Base-by-base conservation (phyloP, 2,113 vertebrate species). In the Boulengeromyrus knoepffleri region DNA sequence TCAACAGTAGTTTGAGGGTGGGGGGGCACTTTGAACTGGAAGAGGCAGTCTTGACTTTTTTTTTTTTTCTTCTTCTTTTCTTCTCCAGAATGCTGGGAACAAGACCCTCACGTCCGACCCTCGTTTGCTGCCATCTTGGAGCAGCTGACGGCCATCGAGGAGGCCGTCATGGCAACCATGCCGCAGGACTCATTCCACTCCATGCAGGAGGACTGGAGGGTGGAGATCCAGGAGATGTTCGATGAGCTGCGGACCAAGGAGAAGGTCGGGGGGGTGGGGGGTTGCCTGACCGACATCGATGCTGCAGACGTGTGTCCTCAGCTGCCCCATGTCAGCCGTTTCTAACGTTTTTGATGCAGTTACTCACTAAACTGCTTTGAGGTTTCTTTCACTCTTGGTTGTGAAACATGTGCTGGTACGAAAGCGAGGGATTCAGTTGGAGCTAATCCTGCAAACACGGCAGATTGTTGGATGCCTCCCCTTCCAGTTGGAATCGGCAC, bases 191-290 rank as follows among this genome's bases (percentile, higher is more conserved):
- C 98, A 56, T 99, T 99, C 91, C 98, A 99, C 94, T 99, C 97
- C 91, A 98, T 99, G 98, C 98, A 99, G 96, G 98, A 99, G 56
- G 97, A 99, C 95, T 99, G 98, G 98, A 98, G 98, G n/a, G 93
- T 98, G 93, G 98, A 99, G 95, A 99, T 99, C 92, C 97, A 99
- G 91, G 97, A 98, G 90, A 99, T 99, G 97, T 99, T 99, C 89
- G 96, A 98, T 90, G 98, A 99, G 93, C 92, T 99, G 90, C 97
- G 98, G 91, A 98, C 97, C 91, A 99, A 98, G 95, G 98, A 99
- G 94, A 99, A 99, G 95, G 98, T 99, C 85, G 95, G 94, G 27
- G 56, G 24, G 56, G 5, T 0, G 2, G 56, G 56, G 56, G 31
- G 31, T n/a, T 17, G 31, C 31, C 53, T 12, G 24, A 2, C 84